phyloP scores from a whole-genome alignment of 2,797 vertebrate species.

The Molossus molossus region DNA sequence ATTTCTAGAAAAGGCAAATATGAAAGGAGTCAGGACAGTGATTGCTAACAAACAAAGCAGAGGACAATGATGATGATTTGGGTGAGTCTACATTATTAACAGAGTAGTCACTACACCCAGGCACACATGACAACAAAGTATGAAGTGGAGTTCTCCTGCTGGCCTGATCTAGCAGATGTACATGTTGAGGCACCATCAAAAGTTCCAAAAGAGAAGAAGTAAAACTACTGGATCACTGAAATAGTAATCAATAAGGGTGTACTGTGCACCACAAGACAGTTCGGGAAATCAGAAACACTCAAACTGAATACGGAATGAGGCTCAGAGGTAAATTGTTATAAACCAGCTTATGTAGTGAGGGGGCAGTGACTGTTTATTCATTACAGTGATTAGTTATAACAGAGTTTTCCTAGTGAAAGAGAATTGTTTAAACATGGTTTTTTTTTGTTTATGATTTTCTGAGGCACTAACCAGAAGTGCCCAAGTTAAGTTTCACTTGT shows the following conservation, averaged over 20 bases:
- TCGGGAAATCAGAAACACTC: neutral
- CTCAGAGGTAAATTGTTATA: neutral
- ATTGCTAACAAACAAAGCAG: no score
- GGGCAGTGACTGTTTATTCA: neutral
- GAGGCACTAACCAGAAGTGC: neutral
- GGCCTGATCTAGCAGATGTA: no score
- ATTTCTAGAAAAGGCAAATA: neutral
- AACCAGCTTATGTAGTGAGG: neutral
- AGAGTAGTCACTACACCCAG: neutral
- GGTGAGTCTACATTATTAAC: neutral
- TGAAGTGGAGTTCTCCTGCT: no score
- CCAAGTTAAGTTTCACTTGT: neutral
- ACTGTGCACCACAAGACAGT: rapidly evolving
- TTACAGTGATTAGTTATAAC: no score
- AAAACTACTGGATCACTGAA: neutral
- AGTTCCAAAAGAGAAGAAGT: neutral
- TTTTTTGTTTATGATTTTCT: neutral
- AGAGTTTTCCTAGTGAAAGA: neutral
- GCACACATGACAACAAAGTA: neutral
- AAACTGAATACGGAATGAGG: neutral
- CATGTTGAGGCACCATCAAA: neutral
- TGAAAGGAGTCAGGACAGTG: neutral
- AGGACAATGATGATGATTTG: no score
- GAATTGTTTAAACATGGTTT: neutral
- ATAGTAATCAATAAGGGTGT: neutral